phyloP scores from a whole-genome alignment of 2,797 vertebrate genomes.

The Todus mexicanus region DNA sequence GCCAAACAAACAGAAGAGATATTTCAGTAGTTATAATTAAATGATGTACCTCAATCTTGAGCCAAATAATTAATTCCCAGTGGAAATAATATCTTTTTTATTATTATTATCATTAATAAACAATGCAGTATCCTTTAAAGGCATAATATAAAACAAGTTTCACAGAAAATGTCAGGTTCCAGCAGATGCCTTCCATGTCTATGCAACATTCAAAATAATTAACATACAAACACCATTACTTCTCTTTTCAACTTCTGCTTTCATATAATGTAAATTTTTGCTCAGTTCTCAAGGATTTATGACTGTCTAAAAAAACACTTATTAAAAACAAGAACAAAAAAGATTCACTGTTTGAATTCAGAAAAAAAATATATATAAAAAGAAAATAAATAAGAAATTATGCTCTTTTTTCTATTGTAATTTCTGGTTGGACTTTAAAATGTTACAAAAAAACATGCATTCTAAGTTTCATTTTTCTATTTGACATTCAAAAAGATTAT shows the following conservation, averaged over 20 bases:
- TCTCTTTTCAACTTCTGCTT: background rate
- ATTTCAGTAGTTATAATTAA: background rate
- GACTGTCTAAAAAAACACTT: background rate
- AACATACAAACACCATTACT: background rate
- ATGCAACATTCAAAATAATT: background rate
- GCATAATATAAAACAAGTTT: background rate
- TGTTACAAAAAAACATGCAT: background rate
- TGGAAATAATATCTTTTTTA: background rate
- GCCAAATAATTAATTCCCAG: background rate
- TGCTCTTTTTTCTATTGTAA: background rate
- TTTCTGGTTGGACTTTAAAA: conserved; percentile 44
- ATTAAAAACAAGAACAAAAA: background rate
- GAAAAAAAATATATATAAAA: background rate
- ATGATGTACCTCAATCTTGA: background rate
- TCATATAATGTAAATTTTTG: background rate
- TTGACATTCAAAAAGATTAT: conserved; percentile 55
- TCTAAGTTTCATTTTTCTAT: background rate
- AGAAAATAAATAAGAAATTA: background rate
- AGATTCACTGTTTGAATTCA: background rate
- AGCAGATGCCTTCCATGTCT: background rate
- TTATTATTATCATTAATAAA: background rate
- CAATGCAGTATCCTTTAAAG: background rate
- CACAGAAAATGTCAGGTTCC: background rate
- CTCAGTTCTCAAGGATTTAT: background rate
- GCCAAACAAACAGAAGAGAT: background rate